Percentiles rank a stretch among this genome's conserved stretches.
Evolutionary conservation across 2,888 invertebrate species (phyloP).

Genomic region (Caradrina clavipalpis): DNA sequence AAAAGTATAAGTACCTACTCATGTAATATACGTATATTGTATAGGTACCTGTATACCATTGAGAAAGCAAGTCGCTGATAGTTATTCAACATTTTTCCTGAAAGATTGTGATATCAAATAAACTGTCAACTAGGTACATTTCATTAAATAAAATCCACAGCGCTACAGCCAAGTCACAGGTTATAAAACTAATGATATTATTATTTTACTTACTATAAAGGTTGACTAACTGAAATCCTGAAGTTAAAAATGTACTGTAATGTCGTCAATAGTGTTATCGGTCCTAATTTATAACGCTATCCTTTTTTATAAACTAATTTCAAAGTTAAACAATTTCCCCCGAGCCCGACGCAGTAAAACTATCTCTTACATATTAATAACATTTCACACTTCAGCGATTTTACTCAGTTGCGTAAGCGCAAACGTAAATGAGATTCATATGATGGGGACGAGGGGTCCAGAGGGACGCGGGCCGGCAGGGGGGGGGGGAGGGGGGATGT

Average conservation of each 20-base stretch:
- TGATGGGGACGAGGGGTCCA: conserved; percentile 73
- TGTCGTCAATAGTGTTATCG: neutral
- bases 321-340: conserved; percentile 14
- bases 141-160: neutral
- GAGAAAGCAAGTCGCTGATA: neutral
- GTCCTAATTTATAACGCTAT: neutral
- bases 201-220: too few relatives aligned
- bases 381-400: conserved; percentile 83
- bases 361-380: conserved; percentile 78
- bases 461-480: conserved; percentile 48
- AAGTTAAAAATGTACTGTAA: neutral
- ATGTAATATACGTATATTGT: neutral
- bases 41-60: neutral
- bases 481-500: conserved; percentile 69
- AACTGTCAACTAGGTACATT: conserved; percentile 1
- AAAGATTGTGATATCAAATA: conserved; percentile 9
- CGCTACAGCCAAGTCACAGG: too few relatives aligned
- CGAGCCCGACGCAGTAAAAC: conserved; percentile 15
- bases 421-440: conserved; percentile 88
- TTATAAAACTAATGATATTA: too few relatives aligned
- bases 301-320: conserved; percentile 8
- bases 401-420: conserved; percentile 88
- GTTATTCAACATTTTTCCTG: conserved; percentile 3
- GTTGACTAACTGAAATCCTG: neutral
- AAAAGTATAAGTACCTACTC: neutral